Conservation (phyloP, 2,797 vertebrate genomes). For the Anguilla pacifica region DNA sequence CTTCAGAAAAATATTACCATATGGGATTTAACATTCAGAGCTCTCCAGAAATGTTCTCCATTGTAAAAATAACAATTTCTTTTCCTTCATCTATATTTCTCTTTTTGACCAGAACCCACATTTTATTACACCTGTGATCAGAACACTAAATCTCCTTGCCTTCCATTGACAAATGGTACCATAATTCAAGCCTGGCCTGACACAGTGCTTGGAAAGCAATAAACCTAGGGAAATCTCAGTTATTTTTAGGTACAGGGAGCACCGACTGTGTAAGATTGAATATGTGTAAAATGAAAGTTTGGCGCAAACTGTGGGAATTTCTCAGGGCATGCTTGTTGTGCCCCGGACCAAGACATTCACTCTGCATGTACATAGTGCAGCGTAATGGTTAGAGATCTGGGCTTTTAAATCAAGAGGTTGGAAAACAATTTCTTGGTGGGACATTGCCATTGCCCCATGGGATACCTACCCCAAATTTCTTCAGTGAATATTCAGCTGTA, state of each 20-base stretch:
- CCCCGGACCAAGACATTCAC: not conserved
- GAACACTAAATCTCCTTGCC: slow-evolving; percentile 4
- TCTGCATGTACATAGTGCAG: not conserved
- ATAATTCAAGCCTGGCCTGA: slow-evolving; percentile 31
- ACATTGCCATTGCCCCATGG: not conserved
- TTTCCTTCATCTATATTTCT: slow-evolving; percentile 9
- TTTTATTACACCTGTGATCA: slow-evolving; percentile 8
- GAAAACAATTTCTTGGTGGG: not conserved
- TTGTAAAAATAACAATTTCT: slow-evolving; percentile 7
- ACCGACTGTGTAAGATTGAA: slow-evolving; percentile 29
- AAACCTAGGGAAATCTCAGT: not conserved
- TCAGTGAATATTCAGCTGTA: not conserved
- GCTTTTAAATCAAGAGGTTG: not conserved
- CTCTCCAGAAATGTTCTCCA: not conserved
- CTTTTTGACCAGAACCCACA: slow-evolving; percentile 3
- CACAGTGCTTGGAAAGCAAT: slow-evolving; percentile 7
- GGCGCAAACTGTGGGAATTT: slow-evolving; percentile 9
- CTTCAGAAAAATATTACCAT: not conserved
- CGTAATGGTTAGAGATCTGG: not conserved
- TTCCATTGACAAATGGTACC: slow-evolving; percentile 42
- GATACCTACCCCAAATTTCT: not conserved
- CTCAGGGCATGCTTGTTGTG: not conserved
- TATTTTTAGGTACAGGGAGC: slow-evolving; percentile 25
- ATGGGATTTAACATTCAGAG: not conserved
- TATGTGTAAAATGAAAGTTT: slow-evolving; percentile 37